Evolutionary conservation across 2,888 invertebrate species (phyloP), one percentile per base, ranked within the genome.

Genomic region (Villa cingulata): DNA sequence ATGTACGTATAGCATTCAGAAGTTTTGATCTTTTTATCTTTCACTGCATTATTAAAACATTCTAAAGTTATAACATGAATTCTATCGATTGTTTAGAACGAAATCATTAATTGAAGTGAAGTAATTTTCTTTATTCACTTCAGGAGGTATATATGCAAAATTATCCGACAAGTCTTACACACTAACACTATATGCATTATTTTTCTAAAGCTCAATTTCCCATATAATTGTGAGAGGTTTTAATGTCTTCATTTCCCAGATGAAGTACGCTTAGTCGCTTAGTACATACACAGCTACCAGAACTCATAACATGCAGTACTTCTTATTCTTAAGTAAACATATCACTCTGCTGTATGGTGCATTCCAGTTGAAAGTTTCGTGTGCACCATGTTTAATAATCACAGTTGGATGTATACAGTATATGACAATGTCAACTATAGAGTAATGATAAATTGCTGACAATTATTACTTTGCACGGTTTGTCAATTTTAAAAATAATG

Each of bases 371-470:
- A 29, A 38, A 32, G 12, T 32, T 32, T 12, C 12, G 12, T 32
- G 12, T 32, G 12, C 12, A 32, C 16, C 38, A 10, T 39, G 9
- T 15, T 2, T 37, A 23, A n/a, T 23, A n/a, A 12, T n/a, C 46
- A 23, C 46, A 46, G 46, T 39, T 41, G 46, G 46, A 46, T 20
- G n/a, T n/a, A n/a, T n/a, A n/a, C n/a, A n/a, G n/a, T n/a, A 46
- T 46, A 41, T 27, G 40, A 36, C 37, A 34, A 46, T 46, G 46
- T 46, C 46, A 40, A 32, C 32, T 19, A n/a, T n/a, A 6, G n/a
- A 29, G 12, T 9, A 19, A 17, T 45, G 39, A 45, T 45, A 45
- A 45, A 45, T 45, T 29, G 39, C 17, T 45, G 45, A 39, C 45
- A 45, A 23, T 23, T 23, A 23, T 23, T 23, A 23, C n/a, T 23